Evolutionary conservation across 2,888 invertebrate species (phyloP), one percentile per base, ranked within the genome.

Genomic region (Ormyrus nitidulus): DNA sequence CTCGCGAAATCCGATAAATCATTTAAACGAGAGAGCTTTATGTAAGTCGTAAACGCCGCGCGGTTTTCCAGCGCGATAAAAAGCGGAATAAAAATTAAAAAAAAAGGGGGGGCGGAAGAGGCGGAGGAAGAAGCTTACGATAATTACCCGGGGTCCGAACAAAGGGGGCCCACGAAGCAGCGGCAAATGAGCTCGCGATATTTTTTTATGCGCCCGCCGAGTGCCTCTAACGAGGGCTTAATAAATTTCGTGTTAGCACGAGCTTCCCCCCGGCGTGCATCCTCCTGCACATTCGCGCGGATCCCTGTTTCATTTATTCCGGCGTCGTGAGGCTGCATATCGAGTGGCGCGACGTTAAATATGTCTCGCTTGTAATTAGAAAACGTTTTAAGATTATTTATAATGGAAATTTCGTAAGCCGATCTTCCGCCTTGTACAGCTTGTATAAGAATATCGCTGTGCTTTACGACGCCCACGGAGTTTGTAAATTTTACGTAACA

Each of bases 141-240:
- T 78, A 66, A 78, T 78, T 78, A 78, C 59, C 53, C 19, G 59
- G 62, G 76, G n/a, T n/a, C 44, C 61, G 44, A 44, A 59, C 61
- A 48, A 58, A 34, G 66, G 49, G 59, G 6, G 51, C 65, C 65
- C 61, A 73, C 2, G 34, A 34, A 34, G 2, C 34, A 34, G 34
- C 34, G 19, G 49, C 69, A 72, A 72, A 72, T 69, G 62, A 78
- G 72, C 59, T 68, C 49, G 73, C 59, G 68, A 78, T 72, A 68
- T 68, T 78, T 78, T 78, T 72, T 73, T 54, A 48, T 59, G 9
- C 9, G 59, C 56, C 62, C 13, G 19, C 10, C 68, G 69, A 54
- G 64, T 61, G 79, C 73, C 69, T 48, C 10, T 79, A 79, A 79
- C 74, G 72, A 79, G 79, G 68, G 79, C 79, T 79, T 73, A 73